Base-by-base conservation (phyloP, 2,888 invertebrate species). In the Tolmerus cingulatus region DNA sequence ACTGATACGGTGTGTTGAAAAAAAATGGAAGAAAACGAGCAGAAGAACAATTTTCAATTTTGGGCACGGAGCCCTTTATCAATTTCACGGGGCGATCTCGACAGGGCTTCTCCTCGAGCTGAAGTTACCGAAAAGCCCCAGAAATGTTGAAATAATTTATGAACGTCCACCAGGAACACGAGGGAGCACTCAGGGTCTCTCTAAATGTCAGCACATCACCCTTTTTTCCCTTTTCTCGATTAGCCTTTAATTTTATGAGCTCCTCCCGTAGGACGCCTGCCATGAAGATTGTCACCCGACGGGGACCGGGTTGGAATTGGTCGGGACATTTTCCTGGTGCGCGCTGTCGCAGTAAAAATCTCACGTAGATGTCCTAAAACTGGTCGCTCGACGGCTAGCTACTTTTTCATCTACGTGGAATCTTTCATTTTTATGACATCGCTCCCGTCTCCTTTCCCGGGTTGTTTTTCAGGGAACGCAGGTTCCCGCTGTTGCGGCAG, bases 181-280 rank as follows among this genome's bases (percentile, higher is more conserved):
- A 87, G 79, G 87, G 79, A 87, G 79, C 87, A 87, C 87, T 87
- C 87, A 87, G 87, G 77, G 76, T 55, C 66, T 66, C 66, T 79
- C 87, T 57, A 79, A 87, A 81, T 87, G 87, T 87, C 87, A 87
- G 87, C 81, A 87, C 81, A 66, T 87, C 87, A 87, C 87, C 81
- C 86, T 79, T 87, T 87, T 87, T 12, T 46, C 12, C 43, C 5
- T 46, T 46, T 87, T 74, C 87, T 87, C 87, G 87, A 87, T 87
- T 87, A 87, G 87, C 87, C 81, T 79, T 87, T 87, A 87, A 87
- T 87, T 87, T 87, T 87, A 87, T 79, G 87, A 82, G 43, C 43
- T 34, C 77, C 37, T 46, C 78, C 43, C 16, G 16, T 14, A 43
- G 40, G 46, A 78, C 14, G 78, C 27, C 27, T 51, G 27, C 16